phyloP scores from a whole-genome alignment of 64 coral and sea anemone genomes.

The Trachythela sp. region DNA sequence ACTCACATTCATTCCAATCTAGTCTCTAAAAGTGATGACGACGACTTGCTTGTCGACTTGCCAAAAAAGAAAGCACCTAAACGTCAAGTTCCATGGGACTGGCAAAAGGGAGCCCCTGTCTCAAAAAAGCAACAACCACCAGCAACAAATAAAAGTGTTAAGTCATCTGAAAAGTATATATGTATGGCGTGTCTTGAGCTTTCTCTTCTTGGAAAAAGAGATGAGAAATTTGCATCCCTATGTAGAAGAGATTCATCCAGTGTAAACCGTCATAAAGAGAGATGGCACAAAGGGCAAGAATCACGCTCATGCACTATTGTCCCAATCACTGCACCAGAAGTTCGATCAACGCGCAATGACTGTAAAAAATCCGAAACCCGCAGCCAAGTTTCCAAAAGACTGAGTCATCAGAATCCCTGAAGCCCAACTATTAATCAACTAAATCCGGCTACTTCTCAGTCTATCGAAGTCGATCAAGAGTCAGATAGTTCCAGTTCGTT shows the following conservation, averaged over 20 bases:
- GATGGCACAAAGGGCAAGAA: neutral
- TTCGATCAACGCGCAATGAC: neutral
- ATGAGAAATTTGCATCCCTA: neutral
- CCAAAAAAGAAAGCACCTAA: neutral
- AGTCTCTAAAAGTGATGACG: neutral
- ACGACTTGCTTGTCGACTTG: neutral
- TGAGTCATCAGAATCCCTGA: neutral
- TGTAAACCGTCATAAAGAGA: slow-evolving; percentile 4
- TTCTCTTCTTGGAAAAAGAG: neutral
- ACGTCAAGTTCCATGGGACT: neutral
- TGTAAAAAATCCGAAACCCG: neutral
- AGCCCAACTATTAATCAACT: neutral
- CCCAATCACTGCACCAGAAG: neutral
- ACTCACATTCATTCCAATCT: neutral
- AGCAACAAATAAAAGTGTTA: neutral
- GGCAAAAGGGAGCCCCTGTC: neutral
- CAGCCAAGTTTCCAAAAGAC: neutral
- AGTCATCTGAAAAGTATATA: neutral
- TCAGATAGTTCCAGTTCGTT: neutral
- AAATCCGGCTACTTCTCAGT: neutral
- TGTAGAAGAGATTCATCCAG: slow-evolving; percentile 2
- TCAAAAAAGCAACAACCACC: neutral
- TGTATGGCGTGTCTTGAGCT: neutral
- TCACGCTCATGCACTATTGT: neutral
- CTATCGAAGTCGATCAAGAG: neutral